Evolutionary conservation across 2,888 invertebrate species (phyloP).

Genomic region (Leptinotarsa rubiginosa): DNA sequence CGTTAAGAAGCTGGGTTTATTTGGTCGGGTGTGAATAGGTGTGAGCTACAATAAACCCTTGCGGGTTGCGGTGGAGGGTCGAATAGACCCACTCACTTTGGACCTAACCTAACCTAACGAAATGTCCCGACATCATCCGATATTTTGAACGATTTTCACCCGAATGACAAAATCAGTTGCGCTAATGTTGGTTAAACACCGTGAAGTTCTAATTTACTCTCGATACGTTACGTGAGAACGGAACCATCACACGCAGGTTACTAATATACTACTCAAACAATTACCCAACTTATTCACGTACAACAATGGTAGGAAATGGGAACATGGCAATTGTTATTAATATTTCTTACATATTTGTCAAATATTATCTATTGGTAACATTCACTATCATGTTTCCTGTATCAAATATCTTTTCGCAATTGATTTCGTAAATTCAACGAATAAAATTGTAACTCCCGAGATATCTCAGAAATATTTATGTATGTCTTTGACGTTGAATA

Average conservation of each 20-base stretch:
- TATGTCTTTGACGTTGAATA: too few relatives aligned
- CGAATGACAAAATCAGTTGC: not conserved
- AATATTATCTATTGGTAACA: not conserved
- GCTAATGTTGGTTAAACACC: not conserved
- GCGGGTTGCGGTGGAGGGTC: too few relatives aligned
- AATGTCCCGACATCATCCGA: too few relatives aligned
- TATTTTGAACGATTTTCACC: too few relatives aligned
- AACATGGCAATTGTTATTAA: not conserved
- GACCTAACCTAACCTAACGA: too few relatives aligned
- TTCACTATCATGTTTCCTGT: not conserved
- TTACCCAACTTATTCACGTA: not conserved
- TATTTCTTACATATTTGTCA: not conserved
- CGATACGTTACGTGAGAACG: slow-evolving; percentile 2
- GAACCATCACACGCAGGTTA: not conserved
- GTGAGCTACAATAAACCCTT: too few relatives aligned
- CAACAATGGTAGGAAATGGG: slow-evolving; percentile 10
- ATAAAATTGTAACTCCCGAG: not conserved
- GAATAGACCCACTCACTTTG: too few relatives aligned
- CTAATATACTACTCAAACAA: slow-evolving; percentile 4
- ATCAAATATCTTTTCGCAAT: not conserved
- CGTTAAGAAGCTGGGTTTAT: too few relatives aligned
- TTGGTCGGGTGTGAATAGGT: too few relatives aligned
- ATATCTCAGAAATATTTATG: not conserved
- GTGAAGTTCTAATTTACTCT: not conserved
- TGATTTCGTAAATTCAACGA: not conserved